phyloP scores from a whole-genome alignment of 2,797 vertebrate genomes.

The Ambastaia sidthimunki region DNA sequence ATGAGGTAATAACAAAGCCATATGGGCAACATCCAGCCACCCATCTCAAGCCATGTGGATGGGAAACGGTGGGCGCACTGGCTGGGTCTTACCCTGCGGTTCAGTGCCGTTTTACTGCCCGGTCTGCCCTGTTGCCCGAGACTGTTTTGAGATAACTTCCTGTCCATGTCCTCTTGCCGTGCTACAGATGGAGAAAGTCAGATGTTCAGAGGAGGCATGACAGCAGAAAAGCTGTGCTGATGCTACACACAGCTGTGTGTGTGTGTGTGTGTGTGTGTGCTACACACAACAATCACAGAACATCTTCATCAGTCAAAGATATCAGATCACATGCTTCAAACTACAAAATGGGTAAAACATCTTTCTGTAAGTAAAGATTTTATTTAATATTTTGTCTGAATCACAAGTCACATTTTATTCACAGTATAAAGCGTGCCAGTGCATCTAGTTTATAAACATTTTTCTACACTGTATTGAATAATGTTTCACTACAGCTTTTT shows the following conservation, averaged over 20 bases:
- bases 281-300: not conserved
- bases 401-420: not conserved
- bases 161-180: constrained; percentile 87
- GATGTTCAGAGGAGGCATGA: constrained; percentile 17
- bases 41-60: constrained; percentile 8
- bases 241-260: too few relatives aligned
- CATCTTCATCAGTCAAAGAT: not conserved
- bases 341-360: not conserved
- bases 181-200: constrained; percentile 71
- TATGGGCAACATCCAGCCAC: constrained; percentile 13
- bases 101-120: constrained; percentile 91
- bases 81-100: constrained; percentile 86
- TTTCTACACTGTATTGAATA: too few relatives aligned
- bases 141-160: constrained; percentile 88
- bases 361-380: not conserved
- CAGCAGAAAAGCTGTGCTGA: constrained; percentile 24
- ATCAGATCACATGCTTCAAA: not conserved
- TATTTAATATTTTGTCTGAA: not conserved
- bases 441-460: too few relatives aligned
- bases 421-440: not conserved
- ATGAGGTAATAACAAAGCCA: constrained; percentile 23
- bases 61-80: constrained; percentile 3
- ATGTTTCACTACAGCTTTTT: too few relatives aligned
- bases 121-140: constrained; percentile 89
- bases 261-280: too few relatives aligned